Base-by-base conservation (phyloP, 1,140 invertebrate species). In the Cherax destructor region DNA sequence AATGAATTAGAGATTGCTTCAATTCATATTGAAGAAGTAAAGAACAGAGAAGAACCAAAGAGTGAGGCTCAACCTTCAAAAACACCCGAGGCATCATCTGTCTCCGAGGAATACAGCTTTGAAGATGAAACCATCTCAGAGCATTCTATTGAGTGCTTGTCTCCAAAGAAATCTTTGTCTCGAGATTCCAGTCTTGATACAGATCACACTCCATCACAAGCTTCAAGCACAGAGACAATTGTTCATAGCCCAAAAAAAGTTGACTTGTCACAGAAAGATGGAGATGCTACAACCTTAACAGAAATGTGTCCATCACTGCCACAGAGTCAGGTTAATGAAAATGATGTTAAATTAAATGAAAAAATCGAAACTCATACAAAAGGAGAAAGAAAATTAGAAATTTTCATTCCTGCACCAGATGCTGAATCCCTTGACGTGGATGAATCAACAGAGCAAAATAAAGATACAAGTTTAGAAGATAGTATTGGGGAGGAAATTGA, bases 171-270 rank as follows among this genome's bases (percentile, higher is more conserved):
- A 50, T 83, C 90, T 24, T 13, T 87, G 21, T 91, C 90, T n/a
- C 90, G 69, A 21, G 84, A 76, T n/a, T 91, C 90, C 7, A 91
- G 90, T 84, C 49, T 65, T 77, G 91, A 88, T n/a, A 91, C 88
- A 56, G 91, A 91, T 41, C 80, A 83, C 13, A 77, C 85, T 41
- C 61, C 59, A 13, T 92, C 92, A 72, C 92, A 88, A 21, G 88
- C 86, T n/a, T 92, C 92, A 7, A 92, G 90, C 74, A 88, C 91
- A 1, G 92, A 93, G 83, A 92, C 87, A 30, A 93, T 93, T 74
- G 87, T 92, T 21, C 88, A 92, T 81, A 91, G 85, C 50, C 86
- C 93, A n/a, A 81, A 91, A 56, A 91, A 93, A 79, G 30, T 69
- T 61, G 81, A 78, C 59, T 84, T 47, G 47, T 84, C 81, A 49